Conservation (phyloP, 2,797 vertebrate genomes). For the Sebastes steindachneri region DNA sequence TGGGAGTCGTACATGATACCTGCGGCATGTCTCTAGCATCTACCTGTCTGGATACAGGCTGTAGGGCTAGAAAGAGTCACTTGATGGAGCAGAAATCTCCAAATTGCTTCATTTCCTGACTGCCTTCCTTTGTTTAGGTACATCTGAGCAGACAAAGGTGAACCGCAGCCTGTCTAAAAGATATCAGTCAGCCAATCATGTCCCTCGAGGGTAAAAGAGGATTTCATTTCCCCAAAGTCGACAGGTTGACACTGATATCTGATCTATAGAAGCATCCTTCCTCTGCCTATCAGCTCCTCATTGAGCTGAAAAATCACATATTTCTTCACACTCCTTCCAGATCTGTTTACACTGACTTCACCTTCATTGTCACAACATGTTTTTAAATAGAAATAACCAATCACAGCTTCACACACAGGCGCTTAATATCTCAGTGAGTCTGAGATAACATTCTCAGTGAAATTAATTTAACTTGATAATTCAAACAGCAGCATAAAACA, state of each 20-base stretch:
- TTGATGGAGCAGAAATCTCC: background rate
- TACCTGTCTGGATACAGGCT: background rate
- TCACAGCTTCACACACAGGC: background rate
- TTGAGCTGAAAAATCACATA: background rate
- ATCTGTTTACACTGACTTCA: background rate
- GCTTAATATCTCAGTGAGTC: background rate
- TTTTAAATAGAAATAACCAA: background rate
- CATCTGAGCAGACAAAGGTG: background rate
- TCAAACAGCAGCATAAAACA: background rate
- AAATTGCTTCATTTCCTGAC: background rate
- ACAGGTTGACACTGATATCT: background rate
- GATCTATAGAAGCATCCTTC: background rate
- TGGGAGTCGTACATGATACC: background rate
- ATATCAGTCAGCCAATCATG: background rate
- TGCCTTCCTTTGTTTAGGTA: background rate
- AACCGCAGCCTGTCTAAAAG: background rate
- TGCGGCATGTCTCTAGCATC: background rate
- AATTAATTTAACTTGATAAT: background rate
- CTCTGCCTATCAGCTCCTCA: background rate
- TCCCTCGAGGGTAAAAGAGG: background rate
- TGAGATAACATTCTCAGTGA: background rate
- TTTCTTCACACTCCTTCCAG: background rate
- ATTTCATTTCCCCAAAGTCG: conserved; percentile 4
- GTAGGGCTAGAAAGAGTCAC: background rate
- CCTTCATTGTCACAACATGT: background rate